Percentiles rank a stretch among this genome's conserved stretches.
Evolutionary conservation across 2,888 invertebrate genomes (phyloP).

Genomic region (Teleogryllus oceanicus): DNA sequence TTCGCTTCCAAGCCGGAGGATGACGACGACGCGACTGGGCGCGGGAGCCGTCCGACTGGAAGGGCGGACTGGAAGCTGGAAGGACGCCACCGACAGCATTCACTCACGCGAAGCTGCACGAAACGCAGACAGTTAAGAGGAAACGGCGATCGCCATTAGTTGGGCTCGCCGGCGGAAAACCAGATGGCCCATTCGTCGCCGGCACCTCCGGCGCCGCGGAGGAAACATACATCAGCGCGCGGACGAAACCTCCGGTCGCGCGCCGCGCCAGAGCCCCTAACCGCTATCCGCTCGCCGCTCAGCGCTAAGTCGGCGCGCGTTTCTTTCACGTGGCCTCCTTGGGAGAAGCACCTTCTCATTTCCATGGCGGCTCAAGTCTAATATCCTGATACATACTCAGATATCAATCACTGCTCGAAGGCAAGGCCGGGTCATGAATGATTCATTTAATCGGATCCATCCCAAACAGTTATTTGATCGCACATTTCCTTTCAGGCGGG

Average conservation of each 20-base stretch:
- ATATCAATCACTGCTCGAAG: conserved; percentile 18
- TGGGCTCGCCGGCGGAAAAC: background rate
- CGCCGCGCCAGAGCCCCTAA: background rate
- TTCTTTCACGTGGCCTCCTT: background rate
- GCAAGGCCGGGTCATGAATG: conserved; percentile 1
- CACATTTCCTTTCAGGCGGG: conserved; percentile 18
- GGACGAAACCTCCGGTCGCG: background rate
- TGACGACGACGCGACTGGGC: no score
- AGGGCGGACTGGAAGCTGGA: no score
- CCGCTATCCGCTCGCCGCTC: background rate
- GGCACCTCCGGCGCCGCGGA: background rate
- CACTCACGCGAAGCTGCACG: no score
- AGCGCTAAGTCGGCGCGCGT: background rate
- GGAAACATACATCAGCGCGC: conserved; percentile 2
- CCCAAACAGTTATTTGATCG: conserved; percentile 7
- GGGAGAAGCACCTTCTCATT: background rate
- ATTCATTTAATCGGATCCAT: conserved; percentile 18
- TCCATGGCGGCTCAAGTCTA: background rate
- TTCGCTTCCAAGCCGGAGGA: no score
- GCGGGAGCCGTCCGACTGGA: no score
- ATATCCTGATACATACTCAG: conserved; percentile 18
- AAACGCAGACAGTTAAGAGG: no score
- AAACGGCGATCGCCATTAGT: no score
- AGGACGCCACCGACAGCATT: no score
- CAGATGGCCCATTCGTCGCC: background rate